These are phyloP conservation scores for Malurus leucopterus DNA, from an alignment of 2,797 vertebrate genomes.

Conservation along the genomic window DNA sequence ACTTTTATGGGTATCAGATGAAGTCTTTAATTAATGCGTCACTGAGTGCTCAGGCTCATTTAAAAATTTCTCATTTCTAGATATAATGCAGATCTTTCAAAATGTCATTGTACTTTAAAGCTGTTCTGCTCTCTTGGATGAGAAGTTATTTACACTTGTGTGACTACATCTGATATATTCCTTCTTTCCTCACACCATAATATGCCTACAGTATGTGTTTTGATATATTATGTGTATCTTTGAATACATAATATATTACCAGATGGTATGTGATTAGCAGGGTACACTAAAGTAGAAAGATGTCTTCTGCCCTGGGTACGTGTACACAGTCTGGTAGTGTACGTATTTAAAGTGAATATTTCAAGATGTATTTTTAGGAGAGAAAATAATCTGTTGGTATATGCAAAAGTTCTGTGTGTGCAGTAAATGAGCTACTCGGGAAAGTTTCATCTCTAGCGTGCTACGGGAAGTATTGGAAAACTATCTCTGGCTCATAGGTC, in stretches of 20 bases:
- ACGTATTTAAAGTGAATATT: conserved; percentile 25
- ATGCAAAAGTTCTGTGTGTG: background rate
- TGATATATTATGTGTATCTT: conserved; percentile 54
- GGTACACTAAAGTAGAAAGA: conserved; percentile 39
- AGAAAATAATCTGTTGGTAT: conserved; percentile 19
- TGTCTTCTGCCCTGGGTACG: conserved; percentile 35
- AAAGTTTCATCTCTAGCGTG: background rate
- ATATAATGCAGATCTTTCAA: conserved; percentile 40
- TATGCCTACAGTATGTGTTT: conserved; percentile 53
- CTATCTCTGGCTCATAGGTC: background rate
- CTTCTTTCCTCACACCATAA: conserved; percentile 16
- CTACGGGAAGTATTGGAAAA: background rate
- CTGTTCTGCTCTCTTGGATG: conserved; percentile 53
- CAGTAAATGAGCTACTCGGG: background rate
- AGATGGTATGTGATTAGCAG: conserved; percentile 51
- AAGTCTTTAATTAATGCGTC: conserved; percentile 55
- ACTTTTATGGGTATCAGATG: conserved; percentile 44
- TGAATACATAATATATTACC: conserved; percentile 57
- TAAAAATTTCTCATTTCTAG: conserved; percentile 32
- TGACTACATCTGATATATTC: conserved; percentile 51
- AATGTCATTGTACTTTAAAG: conserved; percentile 62
- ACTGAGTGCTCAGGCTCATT: conserved; percentile 29
- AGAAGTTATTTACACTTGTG: conserved; percentile 57
- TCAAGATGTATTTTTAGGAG: conserved; percentile 31
- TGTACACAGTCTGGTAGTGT: conserved; percentile 37